Percentiles rank a stretch among this genome's conserved stretches.
phyloP scores from a whole-genome alignment of 2,797 vertebrate species.

The Leptatherina wallacei region DNA sequence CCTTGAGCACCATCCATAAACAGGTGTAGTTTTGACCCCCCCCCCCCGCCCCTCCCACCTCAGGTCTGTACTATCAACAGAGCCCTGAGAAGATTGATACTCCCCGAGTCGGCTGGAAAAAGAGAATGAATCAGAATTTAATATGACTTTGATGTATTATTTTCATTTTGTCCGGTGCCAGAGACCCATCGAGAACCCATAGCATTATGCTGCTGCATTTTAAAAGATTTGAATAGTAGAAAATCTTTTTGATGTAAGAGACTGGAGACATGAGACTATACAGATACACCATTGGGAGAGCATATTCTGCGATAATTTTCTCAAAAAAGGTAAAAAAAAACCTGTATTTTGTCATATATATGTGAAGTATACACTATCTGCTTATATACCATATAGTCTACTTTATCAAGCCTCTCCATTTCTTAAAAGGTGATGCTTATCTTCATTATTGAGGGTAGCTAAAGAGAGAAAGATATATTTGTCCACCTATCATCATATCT shows the following conservation, averaged over 20 bases:
- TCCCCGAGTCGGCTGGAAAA: conserved; percentile 63
- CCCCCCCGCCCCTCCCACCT: conserved; percentile 26
- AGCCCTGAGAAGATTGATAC: conserved; percentile 66
- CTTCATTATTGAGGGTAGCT: not conserved
- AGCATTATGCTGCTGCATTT: conserved; percentile 52
- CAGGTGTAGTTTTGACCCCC: conserved; percentile 49
- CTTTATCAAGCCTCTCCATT: not conserved
- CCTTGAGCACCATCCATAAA: conserved; percentile 57
- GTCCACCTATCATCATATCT: no score
- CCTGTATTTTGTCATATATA: conserved; percentile 3
- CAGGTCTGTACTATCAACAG: conserved; percentile 66
- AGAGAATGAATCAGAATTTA: conserved; percentile 77
- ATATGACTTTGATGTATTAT: conserved; percentile 81
- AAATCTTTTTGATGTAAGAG: conserved; percentile 53
- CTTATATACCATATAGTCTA: not conserved
- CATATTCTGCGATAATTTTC: not conserved
- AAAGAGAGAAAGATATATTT: no score
- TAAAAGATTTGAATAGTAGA: conserved; percentile 60
- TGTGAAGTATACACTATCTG: conserved; percentile 1
- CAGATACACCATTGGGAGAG: conserved; percentile 18
- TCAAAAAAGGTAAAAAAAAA: not conserved
- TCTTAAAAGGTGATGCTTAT: not conserved
- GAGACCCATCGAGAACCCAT: conserved; percentile 60
- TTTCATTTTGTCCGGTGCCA: conserved; percentile 72
- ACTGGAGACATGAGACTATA: conserved; percentile 28